These are phyloP conservation scores for Sebastes ruberrimus DNA, from an alignment of 2,797 vertebrate species.

Conservation along the genomic window DNA sequence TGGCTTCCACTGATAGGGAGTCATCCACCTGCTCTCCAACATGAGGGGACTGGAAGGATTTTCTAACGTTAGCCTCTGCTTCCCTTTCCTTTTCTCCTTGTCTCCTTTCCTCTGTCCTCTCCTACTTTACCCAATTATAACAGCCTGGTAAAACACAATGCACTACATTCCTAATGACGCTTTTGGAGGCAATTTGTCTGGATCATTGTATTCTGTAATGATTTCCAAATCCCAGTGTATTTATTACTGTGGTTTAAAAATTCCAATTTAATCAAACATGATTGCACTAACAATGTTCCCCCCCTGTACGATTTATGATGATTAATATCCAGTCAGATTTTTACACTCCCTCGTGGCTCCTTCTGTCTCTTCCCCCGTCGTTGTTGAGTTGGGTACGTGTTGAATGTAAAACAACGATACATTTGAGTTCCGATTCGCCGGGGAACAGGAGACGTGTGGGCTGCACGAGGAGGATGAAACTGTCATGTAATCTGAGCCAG, in stretches of 20 bases:
- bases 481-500: slow-evolving; percentile 9
- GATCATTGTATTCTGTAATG: slow-evolving; percentile 51
- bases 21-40: slow-evolving; percentile 23
- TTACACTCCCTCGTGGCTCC: neutral
- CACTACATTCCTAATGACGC: slow-evolving; percentile 16
- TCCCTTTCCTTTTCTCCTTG: neutral
- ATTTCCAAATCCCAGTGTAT: slow-evolving; percentile 43
- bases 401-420: slow-evolving; percentile 35
- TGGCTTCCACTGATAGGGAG: neutral
- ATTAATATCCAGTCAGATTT: slow-evolving; percentile 29
- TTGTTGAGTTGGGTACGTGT: slow-evolving; percentile 6
- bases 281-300: slow-evolving; percentile 43
- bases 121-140: slow-evolving; percentile 10
- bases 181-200: slow-evolving; percentile 31
- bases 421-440: slow-evolving; percentile 25
- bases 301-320: slow-evolving; percentile 25
- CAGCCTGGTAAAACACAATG: neutral
- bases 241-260: slow-evolving; percentile 28
- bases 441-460: slow-evolving; percentile 4
- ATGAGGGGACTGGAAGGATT: neutral
- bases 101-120: neutral
- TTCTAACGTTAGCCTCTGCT: neutral
- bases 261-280: slow-evolving; percentile 53
- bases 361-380: neutral
- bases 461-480: slow-evolving; percentile 7